Conservation (phyloP, 2,888 invertebrate genomes). For the Dasypolia templi region DNA sequence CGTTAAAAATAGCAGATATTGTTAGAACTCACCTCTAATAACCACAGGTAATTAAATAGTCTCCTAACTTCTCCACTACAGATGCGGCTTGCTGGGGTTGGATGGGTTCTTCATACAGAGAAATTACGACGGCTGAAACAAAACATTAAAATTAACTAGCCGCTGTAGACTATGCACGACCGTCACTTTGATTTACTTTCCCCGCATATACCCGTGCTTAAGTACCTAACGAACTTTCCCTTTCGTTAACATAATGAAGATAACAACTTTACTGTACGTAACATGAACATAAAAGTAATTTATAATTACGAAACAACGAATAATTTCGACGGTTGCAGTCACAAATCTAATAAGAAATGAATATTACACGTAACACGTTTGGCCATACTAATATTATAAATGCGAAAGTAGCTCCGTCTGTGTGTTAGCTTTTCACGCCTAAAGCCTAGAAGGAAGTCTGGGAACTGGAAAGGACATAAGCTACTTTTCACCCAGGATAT, state of each 20-base stretch:
- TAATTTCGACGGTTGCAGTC: conserved; percentile 18
- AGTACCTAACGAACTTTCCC: conserved; percentile 57
- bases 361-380: conserved; percentile 2
- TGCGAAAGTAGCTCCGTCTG: not conserved
- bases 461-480: not conserved
- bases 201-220: conserved; percentile 35
- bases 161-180: conserved; percentile 34
- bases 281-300: conserved; percentile 14
- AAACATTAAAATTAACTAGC: conserved; percentile 69
- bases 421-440: not conserved
- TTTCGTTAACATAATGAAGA: conserved; percentile 43
- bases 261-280: conserved; percentile 37
- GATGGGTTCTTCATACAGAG: conserved; percentile 98
- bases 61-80: conserved; percentile 99
- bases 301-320: conserved; percentile 33
- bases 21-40: conserved; percentile 93
- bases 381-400: not conserved
- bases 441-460: not conserved
- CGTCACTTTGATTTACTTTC: conserved; percentile 47
- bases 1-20: not conserved
- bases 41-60: conserved; percentile 99
- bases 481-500: not conserved
- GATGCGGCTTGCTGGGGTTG: conserved; percentile 99
- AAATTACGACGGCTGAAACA: conserved; percentile 96
- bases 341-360: conserved; percentile 14